These are phyloP conservation scores for Nixonia krombeini DNA, from an alignment of 1,140 invertebrate species.

Conservation along the genomic window DNA sequence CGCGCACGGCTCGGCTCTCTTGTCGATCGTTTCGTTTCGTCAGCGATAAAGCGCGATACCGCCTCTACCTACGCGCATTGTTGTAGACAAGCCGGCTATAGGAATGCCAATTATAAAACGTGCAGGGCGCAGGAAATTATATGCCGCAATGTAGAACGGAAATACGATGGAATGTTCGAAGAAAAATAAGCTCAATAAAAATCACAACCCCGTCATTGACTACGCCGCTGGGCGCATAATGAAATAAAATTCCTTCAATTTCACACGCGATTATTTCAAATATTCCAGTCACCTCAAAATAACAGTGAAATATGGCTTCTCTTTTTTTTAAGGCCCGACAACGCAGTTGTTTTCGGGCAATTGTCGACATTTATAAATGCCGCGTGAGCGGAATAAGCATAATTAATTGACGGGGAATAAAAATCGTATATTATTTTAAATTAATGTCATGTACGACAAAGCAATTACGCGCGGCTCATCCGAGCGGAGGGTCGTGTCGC, in stretches of 20 bases:
- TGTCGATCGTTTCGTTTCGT: conserved; percentile 9
- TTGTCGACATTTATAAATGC: too few species aligned
- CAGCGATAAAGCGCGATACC: conserved; percentile 16
- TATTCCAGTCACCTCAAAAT: too few species aligned
- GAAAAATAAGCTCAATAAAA: conserved; percentile 23
- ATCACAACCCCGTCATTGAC: neutral
- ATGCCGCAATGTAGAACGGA: conserved; percentile 38
- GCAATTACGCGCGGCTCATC: neutral
- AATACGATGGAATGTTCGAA: conserved; percentile 22
- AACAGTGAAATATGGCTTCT: too few species aligned
- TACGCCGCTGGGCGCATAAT: conserved; percentile 20
- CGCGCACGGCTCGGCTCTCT: neutral
- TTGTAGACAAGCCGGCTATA: conserved; percentile 15
- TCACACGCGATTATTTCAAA: too few species aligned
- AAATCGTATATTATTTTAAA: too few species aligned
- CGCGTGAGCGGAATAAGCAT: too few species aligned
- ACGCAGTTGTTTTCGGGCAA: too few species aligned
- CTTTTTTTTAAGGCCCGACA: too few species aligned
- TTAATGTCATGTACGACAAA: too few species aligned
- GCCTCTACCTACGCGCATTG: conserved; percentile 20
- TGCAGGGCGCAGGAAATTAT: conserved; percentile 43
- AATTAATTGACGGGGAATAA: too few species aligned
- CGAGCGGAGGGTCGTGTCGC: neutral
- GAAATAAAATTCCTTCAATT: conserved; percentile 11
- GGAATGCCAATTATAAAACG: conserved; percentile 36